Evolutionary conservation across 2,888 invertebrate genomes (phyloP), one percentile per base, ranked within the genome.

Genomic region (Caenorhabditis wallacei): DNA sequence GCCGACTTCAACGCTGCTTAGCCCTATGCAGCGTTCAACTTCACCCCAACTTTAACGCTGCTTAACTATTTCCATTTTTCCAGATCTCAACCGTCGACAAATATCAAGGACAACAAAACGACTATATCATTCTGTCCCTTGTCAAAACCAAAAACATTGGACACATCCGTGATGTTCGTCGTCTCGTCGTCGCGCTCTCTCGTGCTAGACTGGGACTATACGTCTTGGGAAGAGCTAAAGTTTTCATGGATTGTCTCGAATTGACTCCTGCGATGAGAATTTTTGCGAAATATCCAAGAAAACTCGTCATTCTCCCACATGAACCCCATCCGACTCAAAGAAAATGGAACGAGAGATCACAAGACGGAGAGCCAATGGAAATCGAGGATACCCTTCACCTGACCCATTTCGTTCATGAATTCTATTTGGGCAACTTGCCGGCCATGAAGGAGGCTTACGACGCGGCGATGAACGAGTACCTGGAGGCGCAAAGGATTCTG

Each of bases 51-150:
- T 30, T 8, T 30, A 30, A 3, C 30, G 30, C 30, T 30, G 30
- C 30, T 30, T 8, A 30, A 8, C 30, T 8, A 5, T 30, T 30
- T 8, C 3, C 40, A 2, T 72, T 68, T 43, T 57, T 87, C 8
- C 87, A 93, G 93, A 92, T 94, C 57, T 93, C 94, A 0, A 99
- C 99, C 0, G 99, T 99, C 20, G 99, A 99, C 93, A 98, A 98
- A 92, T 99, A 97, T 93, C 99, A 99, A 92, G 99, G 99, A 76
- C 99, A 99, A 92, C 99, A 99, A 93, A 99, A 99, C 93, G 99
- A 99, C 93, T 97, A 96, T 91, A 97, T 99, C 81, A 94, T 99
- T 18, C 94, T 99, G 63, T 99, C 98, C 0, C 93, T 99, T 59
- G 99, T 99, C 24, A 94, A 98, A 84, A 98, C 98, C 0, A 95